Base-by-base conservation (phyloP, 2,113 vertebrate species). In the Rhagologus leucostigma region DNA sequence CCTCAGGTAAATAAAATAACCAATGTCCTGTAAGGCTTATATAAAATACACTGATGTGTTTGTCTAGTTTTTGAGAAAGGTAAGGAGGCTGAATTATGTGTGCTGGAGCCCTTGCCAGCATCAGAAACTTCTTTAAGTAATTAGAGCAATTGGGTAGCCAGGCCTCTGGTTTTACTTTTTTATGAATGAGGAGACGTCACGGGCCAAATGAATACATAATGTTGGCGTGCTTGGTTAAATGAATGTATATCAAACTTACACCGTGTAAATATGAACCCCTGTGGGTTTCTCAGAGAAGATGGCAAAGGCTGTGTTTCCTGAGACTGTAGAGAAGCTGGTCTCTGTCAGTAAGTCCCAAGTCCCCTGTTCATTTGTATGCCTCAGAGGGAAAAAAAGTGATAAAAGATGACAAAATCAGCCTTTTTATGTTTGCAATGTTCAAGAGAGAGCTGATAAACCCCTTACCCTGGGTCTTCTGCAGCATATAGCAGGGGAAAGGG, bases 31-130 rank as follows among this genome's bases (percentile, higher is more conserved):
- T 33, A 92, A 94, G 62, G 39, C 60, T 81, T 93, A n/a, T 42
- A 75, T 78, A 81, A 96, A 95, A 81, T 46, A 96, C 80, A 94
- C 80, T 92, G 73, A 96, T 59, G 71, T 76, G 47, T 86, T 94
- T 96, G 91, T 95, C 78, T 93, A 74, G 42, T 88, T 84, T 88
- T 93, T 95, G 92, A 95, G 73, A 92, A 93, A 92, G 41, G 64
- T 71, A 60, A 0, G 55, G 57, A 86, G 71, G 39, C 47, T 93
- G 63, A 94, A 91, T 90, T 96, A 94, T 65, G 68, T 46, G 71
- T 81, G 49, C 44, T 68, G 44, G 56, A 46, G 52, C 64, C 1
- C 11, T 44, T 92, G 95, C 90, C 95, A 96, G 65, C 79, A 89
- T 87, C 85, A 96, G 82, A 84, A 96, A 88, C 29, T 32, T 73